These are phyloP conservation scores for Struthio camelus DNA, from an alignment of 2,113 vertebrate species.

Conservation along the genomic window DNA sequence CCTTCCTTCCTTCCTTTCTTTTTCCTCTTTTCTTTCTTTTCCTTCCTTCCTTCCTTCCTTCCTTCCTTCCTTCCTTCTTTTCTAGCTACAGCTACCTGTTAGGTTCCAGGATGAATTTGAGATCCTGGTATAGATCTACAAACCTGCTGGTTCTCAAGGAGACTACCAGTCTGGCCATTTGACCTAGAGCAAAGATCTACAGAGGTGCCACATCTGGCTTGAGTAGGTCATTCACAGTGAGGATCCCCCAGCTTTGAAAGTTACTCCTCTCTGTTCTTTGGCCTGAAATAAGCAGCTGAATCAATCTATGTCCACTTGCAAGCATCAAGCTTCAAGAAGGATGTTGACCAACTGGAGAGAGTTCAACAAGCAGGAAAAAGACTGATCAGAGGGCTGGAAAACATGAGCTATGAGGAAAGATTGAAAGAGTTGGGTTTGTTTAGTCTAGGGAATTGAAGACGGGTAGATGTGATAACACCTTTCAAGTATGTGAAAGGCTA, in stretches of 20 bases:
- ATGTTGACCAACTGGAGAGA: conserved; percentile 33
- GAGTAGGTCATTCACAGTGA: background rate
- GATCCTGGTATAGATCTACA: background rate
- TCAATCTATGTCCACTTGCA: background rate
- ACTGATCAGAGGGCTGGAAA: conserved; percentile 19
- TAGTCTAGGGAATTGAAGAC: conserved; percentile 27
- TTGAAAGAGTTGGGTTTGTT: conserved; percentile 25
- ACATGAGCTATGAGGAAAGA: conserved; percentile 28
- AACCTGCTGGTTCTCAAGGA: background rate
- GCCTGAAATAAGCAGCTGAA: background rate
- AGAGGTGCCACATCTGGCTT: background rate
- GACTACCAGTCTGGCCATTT: background rate
- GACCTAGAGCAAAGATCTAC: background rate
- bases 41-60: background rate
- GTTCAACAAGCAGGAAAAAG: background rate
- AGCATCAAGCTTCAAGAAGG: background rate
- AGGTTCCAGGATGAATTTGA: background rate
- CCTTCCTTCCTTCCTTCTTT: background rate
- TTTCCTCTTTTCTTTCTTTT: background rate
- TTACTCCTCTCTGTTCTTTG: background rate
- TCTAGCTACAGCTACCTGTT: background rate
- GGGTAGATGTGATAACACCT: background rate
- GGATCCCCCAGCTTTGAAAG: background rate
- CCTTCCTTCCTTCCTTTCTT: background rate
- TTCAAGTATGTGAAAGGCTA: conserved; percentile 15